Percentiles rank a stretch among this genome's conserved stretches.
Conservation (phyloP, 2,113 vertebrate species). For the Theristicus caerulescens region DNA sequence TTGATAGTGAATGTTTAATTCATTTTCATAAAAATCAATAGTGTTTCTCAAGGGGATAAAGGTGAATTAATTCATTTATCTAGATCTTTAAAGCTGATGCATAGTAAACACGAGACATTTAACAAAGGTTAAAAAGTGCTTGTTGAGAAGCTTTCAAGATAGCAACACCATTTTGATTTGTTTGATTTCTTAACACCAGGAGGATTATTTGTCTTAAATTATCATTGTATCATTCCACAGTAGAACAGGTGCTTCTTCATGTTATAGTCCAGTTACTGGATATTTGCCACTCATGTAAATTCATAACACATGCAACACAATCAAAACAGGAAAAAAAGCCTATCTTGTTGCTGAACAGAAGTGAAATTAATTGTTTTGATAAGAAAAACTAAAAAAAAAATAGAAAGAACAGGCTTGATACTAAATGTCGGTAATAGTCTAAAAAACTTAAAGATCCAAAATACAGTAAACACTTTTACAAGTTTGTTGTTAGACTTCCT, state of each 20-base stretch:
- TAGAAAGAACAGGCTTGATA: not conserved
- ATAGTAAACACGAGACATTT: not conserved
- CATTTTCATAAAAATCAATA: slow-evolving; percentile 71
- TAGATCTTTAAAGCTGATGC: slow-evolving; percentile 55
- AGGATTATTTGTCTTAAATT: slow-evolving; percentile 26
- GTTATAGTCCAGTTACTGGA: not conserved
- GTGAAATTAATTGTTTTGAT: not conserved
- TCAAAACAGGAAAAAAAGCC: not conserved
- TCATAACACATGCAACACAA: not conserved
- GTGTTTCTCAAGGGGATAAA: slow-evolving; percentile 56
- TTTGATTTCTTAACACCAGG: slow-evolving; percentile 28
- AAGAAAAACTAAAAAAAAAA: not conserved
- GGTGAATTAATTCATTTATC: slow-evolving; percentile 66
- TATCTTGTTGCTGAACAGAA: not conserved
- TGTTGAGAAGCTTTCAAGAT: slow-evolving; percentile 34
- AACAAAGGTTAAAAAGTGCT: slow-evolving; percentile 58
- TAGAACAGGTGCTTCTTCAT: not conserved
- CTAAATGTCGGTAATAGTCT: not conserved
- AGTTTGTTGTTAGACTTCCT: not conserved
- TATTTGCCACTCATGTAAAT: not conserved
- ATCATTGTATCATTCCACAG: not conserved
- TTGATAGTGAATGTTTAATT: slow-evolving; percentile 66
- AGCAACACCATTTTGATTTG: slow-evolving; percentile 15
- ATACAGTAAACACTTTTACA: not conserved
- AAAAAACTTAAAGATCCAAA: not conserved